A percentile compares a stretch with the other conserved stretches of the same genome.
phyloP scores from a whole-genome alignment of 2,797 vertebrate genomes.

The Lepidocolaptes lacrymiger region DNA sequence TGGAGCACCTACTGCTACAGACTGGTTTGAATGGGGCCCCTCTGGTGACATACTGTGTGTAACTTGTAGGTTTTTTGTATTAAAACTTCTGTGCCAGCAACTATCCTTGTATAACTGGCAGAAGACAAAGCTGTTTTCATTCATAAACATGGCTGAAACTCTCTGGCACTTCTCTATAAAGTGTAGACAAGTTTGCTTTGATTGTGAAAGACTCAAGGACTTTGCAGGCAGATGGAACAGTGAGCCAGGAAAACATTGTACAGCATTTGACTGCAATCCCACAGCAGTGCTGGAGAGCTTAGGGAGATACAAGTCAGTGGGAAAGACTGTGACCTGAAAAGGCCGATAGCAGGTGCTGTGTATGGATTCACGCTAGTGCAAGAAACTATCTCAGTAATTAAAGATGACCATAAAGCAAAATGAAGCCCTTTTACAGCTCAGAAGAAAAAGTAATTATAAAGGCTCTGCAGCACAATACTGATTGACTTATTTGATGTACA shows the following conservation, averaged over 20 bases:
- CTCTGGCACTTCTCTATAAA: slow-evolving; percentile 26
- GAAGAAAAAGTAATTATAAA: slow-evolving; percentile 26
- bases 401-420: not conserved
- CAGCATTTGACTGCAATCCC: not conserved
- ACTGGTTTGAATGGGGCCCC: slow-evolving; percentile 24
- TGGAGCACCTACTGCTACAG: not conserved
- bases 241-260: not conserved
- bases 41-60: not conserved
- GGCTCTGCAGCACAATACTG: not conserved
- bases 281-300: not conserved
- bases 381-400: slow-evolving; percentile 60
- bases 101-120: not conserved
- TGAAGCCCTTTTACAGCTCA: not conserved
- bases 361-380: slow-evolving; percentile 20
- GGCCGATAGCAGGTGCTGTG: slow-evolving; percentile 2
- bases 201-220: slow-evolving; percentile 21
- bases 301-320: not conserved
- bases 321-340: slow-evolving; percentile 30
- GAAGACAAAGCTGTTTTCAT: not conserved
- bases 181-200: slow-evolving; percentile 6
- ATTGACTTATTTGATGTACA: slow-evolving; percentile 6
- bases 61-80: not conserved
- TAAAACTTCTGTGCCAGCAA: not conserved
- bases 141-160: not conserved
- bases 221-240: not conserved